These are phyloP conservation scores for Trilocha varians DNA, from an alignment of 2,888 invertebrate species.

Conservation along the genomic window DNA sequence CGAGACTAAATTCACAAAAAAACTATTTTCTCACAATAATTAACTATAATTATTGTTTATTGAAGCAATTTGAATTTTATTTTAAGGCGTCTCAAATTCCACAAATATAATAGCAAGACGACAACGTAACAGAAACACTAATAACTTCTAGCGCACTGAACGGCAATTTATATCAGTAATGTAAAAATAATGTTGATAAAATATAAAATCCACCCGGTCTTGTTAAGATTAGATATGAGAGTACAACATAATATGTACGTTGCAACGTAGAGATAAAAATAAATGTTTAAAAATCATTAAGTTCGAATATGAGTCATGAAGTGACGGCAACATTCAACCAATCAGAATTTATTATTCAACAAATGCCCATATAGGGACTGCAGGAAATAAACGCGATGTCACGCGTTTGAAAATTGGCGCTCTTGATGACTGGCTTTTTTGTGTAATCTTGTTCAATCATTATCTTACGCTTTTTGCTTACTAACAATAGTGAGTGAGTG, in stretches of 20 bases:
- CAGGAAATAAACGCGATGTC: slow-evolving; percentile 47
- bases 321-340: slow-evolving; percentile 60
- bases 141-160: neutral
- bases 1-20: neutral
- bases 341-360: slow-evolving; percentile 68
- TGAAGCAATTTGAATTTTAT: too few relatives aligned
- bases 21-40: neutral
- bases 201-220: slow-evolving; percentile 22
- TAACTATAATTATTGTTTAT: too few relatives aligned
- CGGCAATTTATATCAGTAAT: neutral
- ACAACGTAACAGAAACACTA: slow-evolving; percentile 27
- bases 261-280: slow-evolving; percentile 32
- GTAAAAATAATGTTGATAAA: slow-evolving; percentile 18
- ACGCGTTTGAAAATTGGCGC: slow-evolving; percentile 40
- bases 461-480: too few relatives aligned
- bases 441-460: too few relatives aligned
- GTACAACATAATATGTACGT: slow-evolving; percentile 27
- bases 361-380: slow-evolving; percentile 78
- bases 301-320: slow-evolving; percentile 51
- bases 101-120: slow-evolving; percentile 21
- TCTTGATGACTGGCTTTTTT: too few relatives aligned
- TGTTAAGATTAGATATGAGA: slow-evolving; percentile 37
- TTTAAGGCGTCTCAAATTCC: too few relatives aligned
- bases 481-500: too few relatives aligned
- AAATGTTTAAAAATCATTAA: slow-evolving; percentile 28